phyloP scores from a whole-genome alignment of 2,113 vertebrate species.

The Hystrix cristata region DNA sequence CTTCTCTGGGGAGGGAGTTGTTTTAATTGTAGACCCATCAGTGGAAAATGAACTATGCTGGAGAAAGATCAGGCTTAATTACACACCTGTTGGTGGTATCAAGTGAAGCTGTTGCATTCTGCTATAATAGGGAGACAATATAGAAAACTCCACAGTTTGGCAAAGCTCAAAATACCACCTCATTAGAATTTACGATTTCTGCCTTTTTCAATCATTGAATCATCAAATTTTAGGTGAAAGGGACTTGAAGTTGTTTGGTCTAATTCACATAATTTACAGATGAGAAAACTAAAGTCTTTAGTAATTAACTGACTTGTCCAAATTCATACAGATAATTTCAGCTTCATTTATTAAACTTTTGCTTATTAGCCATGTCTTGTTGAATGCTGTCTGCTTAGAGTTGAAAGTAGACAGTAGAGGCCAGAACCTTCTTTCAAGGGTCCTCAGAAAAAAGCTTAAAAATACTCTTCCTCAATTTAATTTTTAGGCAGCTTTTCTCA shows the following conservation, averaged over 20 bases:
- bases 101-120: slow-evolving; percentile 83
- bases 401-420: neutral
- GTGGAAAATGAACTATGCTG: slow-evolving; percentile 86
- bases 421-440: neutral
- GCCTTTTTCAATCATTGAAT: slow-evolving; percentile 69
- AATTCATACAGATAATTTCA: slow-evolving; percentile 50
- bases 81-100: slow-evolving; percentile 89
- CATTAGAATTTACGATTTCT: slow-evolving; percentile 75
- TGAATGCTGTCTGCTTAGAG: slow-evolving; percentile 29
- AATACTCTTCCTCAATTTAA: neutral
- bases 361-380: neutral
- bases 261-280: slow-evolving; percentile 68
- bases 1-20: slow-evolving; percentile 88
- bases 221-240: slow-evolving; percentile 68
- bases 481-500: slow-evolving; percentile 54
- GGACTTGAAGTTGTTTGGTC: slow-evolving; percentile 54
- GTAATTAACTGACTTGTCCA: slow-evolving; percentile 50
- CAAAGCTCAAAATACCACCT: slow-evolving; percentile 76
- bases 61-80: slow-evolving; percentile 89
- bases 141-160: slow-evolving; percentile 81
- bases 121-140: slow-evolving; percentile 72
- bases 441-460: neutral
- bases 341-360: slow-evolving; percentile 53
- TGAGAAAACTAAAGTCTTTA: slow-evolving; percentile 47
- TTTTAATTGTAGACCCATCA: slow-evolving; percentile 89